Conservation (phyloP, 1,140 invertebrate species). For the Conopomorpha cramerella region DNA sequence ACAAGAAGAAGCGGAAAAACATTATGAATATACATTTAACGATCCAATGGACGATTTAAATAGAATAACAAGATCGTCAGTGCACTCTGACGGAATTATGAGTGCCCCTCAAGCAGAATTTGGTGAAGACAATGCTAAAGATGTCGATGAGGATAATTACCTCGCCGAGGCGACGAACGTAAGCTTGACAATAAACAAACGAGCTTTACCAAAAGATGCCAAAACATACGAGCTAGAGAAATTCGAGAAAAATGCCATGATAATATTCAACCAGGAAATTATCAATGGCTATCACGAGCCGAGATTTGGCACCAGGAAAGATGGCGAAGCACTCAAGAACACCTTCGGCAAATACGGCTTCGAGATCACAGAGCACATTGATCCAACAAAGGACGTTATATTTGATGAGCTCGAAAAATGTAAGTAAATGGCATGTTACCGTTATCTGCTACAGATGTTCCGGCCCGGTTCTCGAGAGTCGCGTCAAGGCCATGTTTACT, state of each 20-base stretch:
- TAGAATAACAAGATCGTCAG: no score
- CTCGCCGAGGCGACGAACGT: no score
- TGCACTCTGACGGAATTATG: neutral
- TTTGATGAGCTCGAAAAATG: slow-evolving; percentile 18
- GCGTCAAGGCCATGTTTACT: no score
- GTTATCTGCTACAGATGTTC: no score
- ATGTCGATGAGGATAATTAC: no score
- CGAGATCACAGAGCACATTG: slow-evolving; percentile 20
- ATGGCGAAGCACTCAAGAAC: slow-evolving; percentile 17
- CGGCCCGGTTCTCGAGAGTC: no score
- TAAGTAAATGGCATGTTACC: slow-evolving; percentile 14
- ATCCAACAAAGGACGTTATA: slow-evolving; percentile 24
- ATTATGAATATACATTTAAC: no score
- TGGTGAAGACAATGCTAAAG: no score
- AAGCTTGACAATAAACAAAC: no score
- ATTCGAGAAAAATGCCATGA: slow-evolving; percentile 30
- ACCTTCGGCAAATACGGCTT: slow-evolving; percentile 30
- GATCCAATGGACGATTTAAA: no score
- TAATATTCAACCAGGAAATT: slow-evolving; percentile 38
- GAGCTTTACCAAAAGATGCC: slow-evolving; percentile 23
- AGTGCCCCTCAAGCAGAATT: no score
- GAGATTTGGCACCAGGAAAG: slow-evolving; percentile 30
- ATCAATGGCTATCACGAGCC: slow-evolving; percentile 20
- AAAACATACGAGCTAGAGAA: slow-evolving; percentile 36
- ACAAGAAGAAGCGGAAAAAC: no score